Evolutionary conservation across 1,140 invertebrate species (phyloP), one percentile per base, ranked within the genome.

Genomic region (Lerema accius): DNA sequence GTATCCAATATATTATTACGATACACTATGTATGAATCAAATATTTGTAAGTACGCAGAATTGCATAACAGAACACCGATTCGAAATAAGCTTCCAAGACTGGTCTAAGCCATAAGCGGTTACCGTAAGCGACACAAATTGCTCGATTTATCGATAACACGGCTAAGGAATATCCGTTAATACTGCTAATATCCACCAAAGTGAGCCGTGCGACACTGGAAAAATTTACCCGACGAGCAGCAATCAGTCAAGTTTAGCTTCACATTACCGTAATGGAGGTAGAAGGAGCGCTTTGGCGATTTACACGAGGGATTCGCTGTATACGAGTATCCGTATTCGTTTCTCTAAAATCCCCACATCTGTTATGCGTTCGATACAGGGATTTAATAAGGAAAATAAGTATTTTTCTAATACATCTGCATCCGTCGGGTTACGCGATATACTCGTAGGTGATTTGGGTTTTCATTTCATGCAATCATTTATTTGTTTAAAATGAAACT

Each of bases 231-330:
- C 63, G 71, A 65, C 69, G 76, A 71, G 69, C 76, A 59, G 79
- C 84, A 82, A 86, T 86, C 84, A 80, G 80, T 86, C 84, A 84
- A 84, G 80, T 86, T 84, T 77, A 86, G 82, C 84, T 76, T 65
- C 73, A 64, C 79, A 83, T 84, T 85, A 84, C 74, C 15, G 79
- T 82, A 84, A 84, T 84, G 77, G 71, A 67, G 67, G 68, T 67
- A 67, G 67, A 68, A 69, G 68, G 61, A 65, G 48, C 67, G 72
- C 70, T 83, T 82, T 82, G 79, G 80, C 77, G 62, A 60, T 39
- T 65, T 70, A 69, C 61, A 72, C 68, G 39, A 62, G 53, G 69
- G 55, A 69, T 71, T 71, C 63, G 13, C 42, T 59, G 49, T n/a
- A 60, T 13, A 48, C 32, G 14, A 43, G 56, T 48, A 59, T 48